phyloP scores from a whole-genome alignment of 2,888 invertebrate genomes.

The Malachius bipustulatus region DNA sequence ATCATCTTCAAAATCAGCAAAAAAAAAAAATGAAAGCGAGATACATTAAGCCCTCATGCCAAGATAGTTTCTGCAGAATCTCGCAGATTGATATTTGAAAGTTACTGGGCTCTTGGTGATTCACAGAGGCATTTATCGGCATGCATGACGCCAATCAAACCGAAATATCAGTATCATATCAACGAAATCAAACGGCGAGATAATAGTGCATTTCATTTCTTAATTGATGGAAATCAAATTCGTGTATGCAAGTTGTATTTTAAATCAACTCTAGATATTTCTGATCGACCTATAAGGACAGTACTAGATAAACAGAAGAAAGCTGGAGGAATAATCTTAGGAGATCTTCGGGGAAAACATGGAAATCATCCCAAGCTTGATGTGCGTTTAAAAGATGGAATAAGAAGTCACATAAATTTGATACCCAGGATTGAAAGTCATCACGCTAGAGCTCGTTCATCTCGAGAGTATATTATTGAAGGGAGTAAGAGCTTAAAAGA shows the following conservation, averaged over 20 bases:
- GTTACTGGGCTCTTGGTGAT: no score
- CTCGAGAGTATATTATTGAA: no score
- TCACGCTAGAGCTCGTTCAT: no score
- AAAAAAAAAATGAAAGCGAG: constrained; percentile 5
- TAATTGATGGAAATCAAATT: constrained; percentile 1
- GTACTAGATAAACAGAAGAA: constrained; percentile 3
- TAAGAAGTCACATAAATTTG: no score
- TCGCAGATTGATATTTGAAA: no score
- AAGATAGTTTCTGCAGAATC: constrained; percentile 9
- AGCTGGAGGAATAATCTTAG: background rate
- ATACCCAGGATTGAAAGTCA: no score
- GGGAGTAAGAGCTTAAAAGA: no score
- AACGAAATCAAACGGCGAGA: constrained; percentile 7
- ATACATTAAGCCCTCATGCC: constrained; percentile 7
- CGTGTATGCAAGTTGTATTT: constrained; percentile 6
- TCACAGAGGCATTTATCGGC: no score
- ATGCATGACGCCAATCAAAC: no score
- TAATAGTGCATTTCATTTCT: constrained; percentile 9
- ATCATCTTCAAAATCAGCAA: no score
- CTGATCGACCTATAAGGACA: background rate
- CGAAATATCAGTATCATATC: constrained; percentile 5
- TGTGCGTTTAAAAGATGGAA: background rate
- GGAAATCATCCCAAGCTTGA: constrained; percentile 3
- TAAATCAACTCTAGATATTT: constrained; percentile 4
- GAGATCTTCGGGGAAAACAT: constrained; percentile 8